A percentile compares a stretch with the other conserved stretches of the same genome.
phyloP scores from a whole-genome alignment of 2,888 invertebrate genomes.

The Seira musarum region DNA sequence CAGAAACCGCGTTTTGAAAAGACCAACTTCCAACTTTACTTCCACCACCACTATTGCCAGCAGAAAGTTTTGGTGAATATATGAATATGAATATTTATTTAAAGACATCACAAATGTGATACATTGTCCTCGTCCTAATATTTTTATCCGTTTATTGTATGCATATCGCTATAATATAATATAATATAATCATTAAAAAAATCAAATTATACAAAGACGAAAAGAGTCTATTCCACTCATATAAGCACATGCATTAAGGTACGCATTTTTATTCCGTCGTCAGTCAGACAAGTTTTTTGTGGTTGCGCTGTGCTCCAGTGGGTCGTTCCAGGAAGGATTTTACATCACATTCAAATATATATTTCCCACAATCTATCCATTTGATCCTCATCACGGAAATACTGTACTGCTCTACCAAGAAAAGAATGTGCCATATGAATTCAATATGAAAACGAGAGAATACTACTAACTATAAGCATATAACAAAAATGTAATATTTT shows the following conservation, averaged over 20 bases:
- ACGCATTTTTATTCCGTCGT: not conserved
- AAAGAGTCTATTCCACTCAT: not conserved
- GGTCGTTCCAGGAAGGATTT: slow-evolving; percentile 27
- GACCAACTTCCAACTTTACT: not conserved
- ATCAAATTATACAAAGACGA: not conserved
- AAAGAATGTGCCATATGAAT: not conserved
- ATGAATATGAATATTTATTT: not conserved
- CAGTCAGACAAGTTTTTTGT: not conserved
- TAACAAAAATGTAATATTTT: not conserved
- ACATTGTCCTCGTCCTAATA: not conserved
- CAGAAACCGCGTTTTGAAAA: not conserved
- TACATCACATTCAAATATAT: slow-evolving; percentile 16
- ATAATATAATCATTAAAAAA: not conserved
- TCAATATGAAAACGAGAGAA: not conserved
- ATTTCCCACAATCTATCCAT: not conserved
- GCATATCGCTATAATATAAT: not conserved
- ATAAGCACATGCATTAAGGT: not conserved
- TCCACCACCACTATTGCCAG: not conserved
- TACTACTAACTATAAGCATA: not conserved
- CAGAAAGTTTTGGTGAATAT: not conserved
- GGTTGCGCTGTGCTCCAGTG: slow-evolving; percentile 16
- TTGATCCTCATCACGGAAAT: slow-evolving; percentile 1
- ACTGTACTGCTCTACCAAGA: not conserved
- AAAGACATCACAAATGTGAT: not conserved
- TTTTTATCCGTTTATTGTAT: not conserved